Conservation (phyloP, 2,113 vertebrate species). For the Mohoua ochrocephala region DNA sequence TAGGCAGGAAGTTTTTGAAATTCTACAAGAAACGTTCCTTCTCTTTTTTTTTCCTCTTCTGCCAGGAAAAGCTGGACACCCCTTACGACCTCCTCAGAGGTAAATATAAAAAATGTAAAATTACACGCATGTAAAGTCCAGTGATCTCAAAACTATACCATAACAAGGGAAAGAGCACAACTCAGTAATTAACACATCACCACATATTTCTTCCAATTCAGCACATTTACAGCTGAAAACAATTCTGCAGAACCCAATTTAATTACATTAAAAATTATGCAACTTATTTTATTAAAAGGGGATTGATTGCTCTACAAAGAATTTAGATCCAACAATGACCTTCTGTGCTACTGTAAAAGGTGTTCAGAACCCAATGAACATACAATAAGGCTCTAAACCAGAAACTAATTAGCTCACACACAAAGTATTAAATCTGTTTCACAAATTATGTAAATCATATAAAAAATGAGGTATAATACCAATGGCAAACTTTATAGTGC, state of each 20-base stretch:
- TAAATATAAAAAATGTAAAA: not conserved
- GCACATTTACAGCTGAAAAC: conserved; percentile 58
- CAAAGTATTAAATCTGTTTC: conserved; percentile 66
- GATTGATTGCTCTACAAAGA: conserved; percentile 58
- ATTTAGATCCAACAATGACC: conserved; percentile 44
- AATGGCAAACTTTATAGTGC: conserved; percentile 65
- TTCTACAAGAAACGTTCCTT: not conserved
- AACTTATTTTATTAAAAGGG: conserved; percentile 54
- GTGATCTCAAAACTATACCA: not conserved
- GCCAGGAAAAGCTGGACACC: not conserved
- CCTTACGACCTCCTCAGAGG: not conserved
- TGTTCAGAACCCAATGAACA: conserved; percentile 44
- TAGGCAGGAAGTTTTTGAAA: not conserved
- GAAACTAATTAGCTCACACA: conserved; percentile 56
- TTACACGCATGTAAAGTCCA: not conserved
- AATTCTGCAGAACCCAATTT: conserved; percentile 7
- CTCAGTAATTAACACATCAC: conserved; percentile 42
- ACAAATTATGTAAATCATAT: conserved; percentile 67
- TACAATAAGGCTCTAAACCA: conserved; percentile 47
- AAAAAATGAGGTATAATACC: conserved; percentile 63
- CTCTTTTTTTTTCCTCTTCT: not conserved
- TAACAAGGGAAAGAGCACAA: not conserved
- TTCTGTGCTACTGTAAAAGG: conserved; percentile 39
- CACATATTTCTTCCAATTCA: conserved; percentile 17
- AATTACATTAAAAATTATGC: conserved; percentile 61